phyloP scores from a whole-genome alignment of 2,113 vertebrate genomes.

The Xenotilapia flavipinnis region DNA sequence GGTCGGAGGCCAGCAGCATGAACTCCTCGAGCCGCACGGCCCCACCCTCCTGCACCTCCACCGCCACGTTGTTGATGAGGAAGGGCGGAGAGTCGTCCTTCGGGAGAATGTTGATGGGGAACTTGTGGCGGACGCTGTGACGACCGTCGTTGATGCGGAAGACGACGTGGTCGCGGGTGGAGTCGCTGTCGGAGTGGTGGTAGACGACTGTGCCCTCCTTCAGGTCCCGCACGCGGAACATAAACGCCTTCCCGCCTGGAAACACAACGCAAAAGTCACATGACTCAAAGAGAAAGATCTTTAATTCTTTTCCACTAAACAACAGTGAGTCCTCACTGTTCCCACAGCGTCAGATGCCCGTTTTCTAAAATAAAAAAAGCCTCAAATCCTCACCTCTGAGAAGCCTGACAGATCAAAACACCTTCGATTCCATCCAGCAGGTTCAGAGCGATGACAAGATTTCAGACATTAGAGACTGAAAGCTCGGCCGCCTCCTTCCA shows the following conservation, averaged over 20 bases:
- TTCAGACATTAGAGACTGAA: not conserved
- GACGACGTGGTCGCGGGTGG: constrained; percentile 63
- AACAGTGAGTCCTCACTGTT: not conserved
- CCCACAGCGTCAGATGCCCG: not conserved
- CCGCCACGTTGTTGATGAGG: constrained; percentile 63
- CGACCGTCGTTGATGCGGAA: constrained; percentile 73
- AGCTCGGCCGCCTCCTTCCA: not conserved
- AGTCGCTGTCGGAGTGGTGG: constrained; percentile 73
- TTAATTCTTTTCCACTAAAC: not conserved
- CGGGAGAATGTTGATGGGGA: constrained; percentile 66
- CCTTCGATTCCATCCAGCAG: not conserved
- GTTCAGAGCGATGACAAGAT: not conserved
- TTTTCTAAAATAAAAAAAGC: not conserved
- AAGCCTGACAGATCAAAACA: not conserved
- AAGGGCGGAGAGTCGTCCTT: constrained; percentile 70
- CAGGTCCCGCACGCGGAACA: constrained; percentile 72
- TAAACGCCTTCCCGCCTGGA: constrained; percentile 76
- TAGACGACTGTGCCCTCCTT: constrained; percentile 63
- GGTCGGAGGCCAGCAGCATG: constrained; percentile 57
- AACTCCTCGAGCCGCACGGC: constrained; percentile 40
- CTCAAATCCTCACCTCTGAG: not conserved
- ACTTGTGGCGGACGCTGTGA: constrained; percentile 67
- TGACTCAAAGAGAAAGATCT: not conserved
- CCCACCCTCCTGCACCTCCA: constrained; percentile 66
- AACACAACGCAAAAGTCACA: not conserved